Evolutionary conservation across 2,888 invertebrate species (phyloP), one percentile per base, ranked within the genome.

Genomic region (Merodon equestris): DNA sequence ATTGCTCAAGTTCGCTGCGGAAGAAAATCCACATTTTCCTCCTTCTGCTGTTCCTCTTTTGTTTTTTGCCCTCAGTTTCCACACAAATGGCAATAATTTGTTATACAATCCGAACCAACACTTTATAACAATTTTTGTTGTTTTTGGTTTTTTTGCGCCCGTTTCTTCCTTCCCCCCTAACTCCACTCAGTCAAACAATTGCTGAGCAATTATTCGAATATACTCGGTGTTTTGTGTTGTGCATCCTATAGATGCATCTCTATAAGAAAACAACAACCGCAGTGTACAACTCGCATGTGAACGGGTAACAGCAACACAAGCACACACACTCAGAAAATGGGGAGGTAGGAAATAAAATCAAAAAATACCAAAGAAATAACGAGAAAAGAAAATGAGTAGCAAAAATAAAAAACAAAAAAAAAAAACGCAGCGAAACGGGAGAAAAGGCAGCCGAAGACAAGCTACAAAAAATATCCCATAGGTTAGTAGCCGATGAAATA

Each of bases 401-500:
- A n/a, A n/a, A n/a, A n/a, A n/a, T n/a, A n/a, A n/a, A n/a, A n/a
- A n/a, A n/a, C n/a, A n/a, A 27, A 27, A 7, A 27, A 27, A 27
- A 27, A 2, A 2, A 27, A 27, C 2, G 27, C 2, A 27, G 27
- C 2, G 27, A 27, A 27, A 27, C 27, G 54, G 74, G 63, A 74
- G 60, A 40, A 40, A 40, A n/a, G 12, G n/a, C 40, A 48, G 54
- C 27, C 13, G 54, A 79, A 73, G 68, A 64, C 63, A 70, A 66
- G 68, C 68, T 40, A 74, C 67, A 79, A 73, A 64, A 75, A 79
- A 79, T 67, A 79, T 79, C 68, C 74, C 79, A 73, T 79, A 79
- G 79, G 79, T 73, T 79, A 79, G 79, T 79, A 79, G 70, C 79
- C 79, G 68, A 79, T 79, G 74, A 79, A 79, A 79, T 79, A 79